Evolutionary conservation across 2,888 invertebrate genomes (phyloP).

Genomic region (Nebria brevicollis): DNA sequence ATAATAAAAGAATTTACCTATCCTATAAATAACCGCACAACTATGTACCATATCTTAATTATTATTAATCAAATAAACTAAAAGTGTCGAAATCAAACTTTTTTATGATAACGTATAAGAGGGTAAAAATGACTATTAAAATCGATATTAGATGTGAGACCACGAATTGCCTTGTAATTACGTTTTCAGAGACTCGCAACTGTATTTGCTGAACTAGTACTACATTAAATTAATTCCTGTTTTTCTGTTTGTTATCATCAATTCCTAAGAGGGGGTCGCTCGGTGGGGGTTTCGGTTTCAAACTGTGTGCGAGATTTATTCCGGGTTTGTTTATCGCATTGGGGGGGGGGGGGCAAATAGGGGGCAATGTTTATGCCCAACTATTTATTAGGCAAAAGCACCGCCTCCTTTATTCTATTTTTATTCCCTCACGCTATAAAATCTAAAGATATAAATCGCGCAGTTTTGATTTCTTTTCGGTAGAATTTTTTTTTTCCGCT

Average conservation of each 20-base stretch:
- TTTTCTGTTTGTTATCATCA: slow-evolving; percentile 1
- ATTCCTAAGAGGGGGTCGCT: background rate
- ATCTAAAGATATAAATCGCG: background rate
- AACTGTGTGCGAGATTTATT: background rate
- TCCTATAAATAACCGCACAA: background rate
- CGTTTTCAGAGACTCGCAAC: background rate
- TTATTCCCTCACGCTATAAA: slow-evolving; percentile 1
- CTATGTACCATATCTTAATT: no score
- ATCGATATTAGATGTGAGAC: background rate
- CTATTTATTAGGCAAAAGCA: slow-evolving; percentile 1
- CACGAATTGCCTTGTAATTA: background rate
- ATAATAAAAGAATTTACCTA: background rate
- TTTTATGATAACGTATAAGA: no score
- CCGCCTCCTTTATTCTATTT: background rate
- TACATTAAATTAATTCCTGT: background rate
- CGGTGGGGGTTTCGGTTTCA: background rate
- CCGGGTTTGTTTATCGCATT: background rate
- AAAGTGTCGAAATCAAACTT: no score
- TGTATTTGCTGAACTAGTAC: background rate
- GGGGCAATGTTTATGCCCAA: background rate
- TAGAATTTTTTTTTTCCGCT: background rate
- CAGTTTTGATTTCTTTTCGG: background rate
- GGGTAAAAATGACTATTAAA: background rate
- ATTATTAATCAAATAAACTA: no score
- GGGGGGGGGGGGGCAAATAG: background rate